These are phyloP conservation scores for Hyperoodon ampullatus DNA, from an alignment of 2,113 vertebrate genomes.

Conservation along the genomic window DNA sequence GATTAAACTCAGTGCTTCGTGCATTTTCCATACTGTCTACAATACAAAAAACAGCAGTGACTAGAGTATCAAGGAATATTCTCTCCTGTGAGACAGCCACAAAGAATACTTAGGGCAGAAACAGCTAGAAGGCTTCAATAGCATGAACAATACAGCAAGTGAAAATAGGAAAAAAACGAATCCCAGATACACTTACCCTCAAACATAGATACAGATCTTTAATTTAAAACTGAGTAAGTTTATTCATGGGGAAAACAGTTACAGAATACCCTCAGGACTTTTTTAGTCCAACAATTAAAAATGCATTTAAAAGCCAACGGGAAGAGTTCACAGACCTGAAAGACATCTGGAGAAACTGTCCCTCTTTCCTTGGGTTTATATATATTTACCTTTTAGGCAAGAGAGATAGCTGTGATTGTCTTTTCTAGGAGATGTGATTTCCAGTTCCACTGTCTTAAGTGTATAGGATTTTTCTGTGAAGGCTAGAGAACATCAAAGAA, in stretches of 20 bases:
- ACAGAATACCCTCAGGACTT: constrained; percentile 75
- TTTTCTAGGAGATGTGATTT: constrained; percentile 71
- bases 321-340: constrained; percentile 71
- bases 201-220: constrained; percentile 83
- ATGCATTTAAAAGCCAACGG: constrained; percentile 78
- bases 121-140: constrained; percentile 55
- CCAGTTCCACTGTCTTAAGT: constrained; percentile 70
- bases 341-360: constrained; percentile 66
- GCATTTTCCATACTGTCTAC: background rate
- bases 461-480: constrained; percentile 61
- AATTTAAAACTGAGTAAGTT: constrained; percentile 83
- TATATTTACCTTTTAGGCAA: constrained; percentile 71
- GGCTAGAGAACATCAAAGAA: background rate
- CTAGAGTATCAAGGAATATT: background rate
- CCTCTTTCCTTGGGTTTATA: constrained; percentile 65
- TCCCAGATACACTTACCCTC: constrained; percentile 30
- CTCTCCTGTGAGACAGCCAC: background rate
- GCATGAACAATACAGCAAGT: constrained; percentile 69
- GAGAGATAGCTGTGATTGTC: constrained; percentile 75
- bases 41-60: background rate
- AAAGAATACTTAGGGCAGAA: constrained; percentile 29
- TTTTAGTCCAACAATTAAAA: constrained; percentile 83
- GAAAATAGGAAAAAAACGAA: constrained; percentile 55
- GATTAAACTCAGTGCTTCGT: background rate
- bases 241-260: constrained; percentile 82